Conservation (phyloP, 2,797 vertebrate genomes). For the Melanotaenia maccullochi region DNA sequence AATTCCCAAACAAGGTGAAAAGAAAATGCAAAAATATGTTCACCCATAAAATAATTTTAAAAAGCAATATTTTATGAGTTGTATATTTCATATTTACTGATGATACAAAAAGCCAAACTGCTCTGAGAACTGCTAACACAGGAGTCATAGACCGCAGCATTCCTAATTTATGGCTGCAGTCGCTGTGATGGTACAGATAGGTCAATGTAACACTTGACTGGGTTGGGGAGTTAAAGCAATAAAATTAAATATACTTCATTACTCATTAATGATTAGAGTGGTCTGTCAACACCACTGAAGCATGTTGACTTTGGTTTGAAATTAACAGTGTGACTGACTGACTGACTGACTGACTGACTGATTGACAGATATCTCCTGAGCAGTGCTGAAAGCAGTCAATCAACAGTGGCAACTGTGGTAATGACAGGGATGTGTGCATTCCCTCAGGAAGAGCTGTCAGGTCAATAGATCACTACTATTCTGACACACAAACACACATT, state of each 20-base stretch:
- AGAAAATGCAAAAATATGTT: not conserved
- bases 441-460: constrained; percentile 82
- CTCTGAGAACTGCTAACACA: not conserved
- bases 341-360: constrained; percentile 61
- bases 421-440: constrained; percentile 79
- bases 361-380: constrained; percentile 66
- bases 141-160: no score
- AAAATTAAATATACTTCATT: constrained; percentile 49
- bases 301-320: constrained; percentile 61
- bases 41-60: no score
- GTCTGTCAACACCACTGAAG: constrained; percentile 42
- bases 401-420: constrained; percentile 70
- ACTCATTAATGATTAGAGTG: constrained; percentile 42
- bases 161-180: not conserved
- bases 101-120: not conserved
- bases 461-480: constrained; percentile 80
- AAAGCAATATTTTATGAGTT: no score
- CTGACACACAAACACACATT: constrained; percentile 53
- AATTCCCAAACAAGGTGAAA: not conserved
- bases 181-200: constrained; percentile 40
- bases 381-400: constrained; percentile 79
- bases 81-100: no score
- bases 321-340: constrained; percentile 67
- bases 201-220: constrained; percentile 13
- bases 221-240: constrained; percentile 37